These are phyloP conservation scores for Matsumyia berberina DNA, from an alignment of 2,888 invertebrate species.

Conservation along the genomic window DNA sequence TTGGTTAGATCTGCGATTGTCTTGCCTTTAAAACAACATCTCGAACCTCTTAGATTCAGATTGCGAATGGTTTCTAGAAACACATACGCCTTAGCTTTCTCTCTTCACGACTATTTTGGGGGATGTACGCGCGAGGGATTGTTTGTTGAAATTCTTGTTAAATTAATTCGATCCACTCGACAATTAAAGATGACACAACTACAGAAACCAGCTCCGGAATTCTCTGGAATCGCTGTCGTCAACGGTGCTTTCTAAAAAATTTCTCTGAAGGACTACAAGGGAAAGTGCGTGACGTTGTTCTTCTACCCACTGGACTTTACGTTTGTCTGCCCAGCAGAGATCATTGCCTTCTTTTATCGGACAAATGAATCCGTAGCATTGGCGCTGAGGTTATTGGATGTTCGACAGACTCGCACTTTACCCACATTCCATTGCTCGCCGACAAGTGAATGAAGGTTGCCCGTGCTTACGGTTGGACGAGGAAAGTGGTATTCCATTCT, in stretches of 20 bases:
- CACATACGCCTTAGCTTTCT: too few relatives aligned
- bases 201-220: constrained; percentile 90
- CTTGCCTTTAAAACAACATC: too few relatives aligned
- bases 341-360: constrained; percentile 98
- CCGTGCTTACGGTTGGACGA: constrained; percentile 96
- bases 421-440: constrained; percentile 96
- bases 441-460: constrained; percentile 96
- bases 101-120: constrained; percentile 34
- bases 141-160: constrained; percentile 12
- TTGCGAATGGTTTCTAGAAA: too few relatives aligned
- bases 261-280: constrained; percentile 90
- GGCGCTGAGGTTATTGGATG: constrained; percentile 94
- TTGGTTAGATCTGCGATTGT: too few relatives aligned
- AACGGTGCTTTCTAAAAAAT: constrained; percentile 92
- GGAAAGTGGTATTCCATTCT: constrained; percentile 95
- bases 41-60: too few relatives aligned
- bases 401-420: constrained; percentile 98
- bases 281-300: constrained; percentile 96
- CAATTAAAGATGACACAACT: constrained; percentile 80
- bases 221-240: constrained; percentile 90
- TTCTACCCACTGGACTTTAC: constrained; percentile 97
- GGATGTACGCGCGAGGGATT: neutral
- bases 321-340: constrained; percentile 96
- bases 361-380: constrained; percentile 91
- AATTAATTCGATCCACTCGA: constrained; percentile 24